Evolutionary conservation across 2,888 invertebrate genomes (phyloP), one percentile per base, ranked within the genome.

Genomic region (Ochlodes sylvanus): DNA sequence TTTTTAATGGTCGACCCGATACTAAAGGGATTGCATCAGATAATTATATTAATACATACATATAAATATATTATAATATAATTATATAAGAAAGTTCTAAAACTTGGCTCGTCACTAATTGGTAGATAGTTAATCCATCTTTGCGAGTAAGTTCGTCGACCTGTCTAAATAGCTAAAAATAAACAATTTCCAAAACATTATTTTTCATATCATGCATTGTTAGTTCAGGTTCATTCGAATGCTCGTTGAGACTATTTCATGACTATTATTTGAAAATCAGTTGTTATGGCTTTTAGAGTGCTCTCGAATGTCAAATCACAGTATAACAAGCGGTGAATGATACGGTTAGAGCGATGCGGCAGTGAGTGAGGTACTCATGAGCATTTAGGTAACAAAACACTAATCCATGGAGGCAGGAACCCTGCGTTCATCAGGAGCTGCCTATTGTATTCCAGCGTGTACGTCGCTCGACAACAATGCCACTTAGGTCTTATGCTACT

Each of bases 191-290:
- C 9, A 34, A 34, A 44, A 7, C 1, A 44, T 44, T n/a, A 44
- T n/a, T 5, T 44, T 9, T 15, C 4, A 44, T 5, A 42, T 15
- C 42, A 6, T 3, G 41, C 12, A 50, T 12, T 7, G 41, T 19
- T 41, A 19, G 57, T 57, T 38, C 4, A 57, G 41, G 38, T 19
- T 17, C n/a, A 57, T 57, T 57, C 57, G 12, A 41, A 57, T 41
- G 19, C 19, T 57, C 41, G 57, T 57, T 19, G 19, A 41, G 57
- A 41, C 57, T 41, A 57, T 57, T 41, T 41, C 41, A 41, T 57
- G 41, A 57, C 41, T 57, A 19, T 41, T 57, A 57, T 57, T 57
- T 57, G 57, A 57, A 57, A 56, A 17, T 41, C 57, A 14, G 41
- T 57, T 41, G 57, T 41, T 41, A 19, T 41, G 38, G 57, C 41